Evolutionary conservation across 2,888 invertebrate genomes (phyloP).

Genomic region (Pomacea canaliculata): DNA sequence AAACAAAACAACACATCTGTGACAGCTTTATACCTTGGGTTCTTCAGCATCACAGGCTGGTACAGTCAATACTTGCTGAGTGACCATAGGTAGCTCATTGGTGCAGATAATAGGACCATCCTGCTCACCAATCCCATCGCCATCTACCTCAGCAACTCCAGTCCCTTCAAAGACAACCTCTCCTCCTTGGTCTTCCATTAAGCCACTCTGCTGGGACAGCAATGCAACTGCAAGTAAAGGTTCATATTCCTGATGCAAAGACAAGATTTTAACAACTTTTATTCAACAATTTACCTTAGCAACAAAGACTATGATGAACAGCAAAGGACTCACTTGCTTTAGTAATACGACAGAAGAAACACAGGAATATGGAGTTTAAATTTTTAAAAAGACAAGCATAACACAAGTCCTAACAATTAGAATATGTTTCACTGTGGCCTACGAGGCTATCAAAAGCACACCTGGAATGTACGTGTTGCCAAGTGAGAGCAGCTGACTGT

Average conservation of each 20-base stretch:
- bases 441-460: neutral
- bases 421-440: too few species aligned
- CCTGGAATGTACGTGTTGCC: conserved; percentile 22
- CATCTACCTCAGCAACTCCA: conserved; percentile 31
- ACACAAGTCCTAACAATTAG: too few species aligned
- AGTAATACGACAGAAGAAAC: neutral
- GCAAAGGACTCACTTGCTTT: neutral
- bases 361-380: too few species aligned
- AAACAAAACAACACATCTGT: too few species aligned
- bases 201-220: conserved; percentile 22
- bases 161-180: conserved; percentile 33
- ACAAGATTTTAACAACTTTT: neutral
- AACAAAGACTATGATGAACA: neutral
- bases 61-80: conserved; percentile 19
- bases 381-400: too few species aligned
- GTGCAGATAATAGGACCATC: conserved; percentile 15
- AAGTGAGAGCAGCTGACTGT: conserved; percentile 31
- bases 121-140: conserved; percentile 25
- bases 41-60: conserved; percentile 10
- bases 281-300: neutral
- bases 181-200: conserved; percentile 30
- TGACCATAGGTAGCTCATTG: conserved; percentile 16
- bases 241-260: neutral
- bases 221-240: conserved; percentile 29
- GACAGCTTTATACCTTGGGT: conserved; percentile 15